phyloP scores from a whole-genome alignment of 2,797 vertebrate species.

The Tolypeutes matacus region DNA sequence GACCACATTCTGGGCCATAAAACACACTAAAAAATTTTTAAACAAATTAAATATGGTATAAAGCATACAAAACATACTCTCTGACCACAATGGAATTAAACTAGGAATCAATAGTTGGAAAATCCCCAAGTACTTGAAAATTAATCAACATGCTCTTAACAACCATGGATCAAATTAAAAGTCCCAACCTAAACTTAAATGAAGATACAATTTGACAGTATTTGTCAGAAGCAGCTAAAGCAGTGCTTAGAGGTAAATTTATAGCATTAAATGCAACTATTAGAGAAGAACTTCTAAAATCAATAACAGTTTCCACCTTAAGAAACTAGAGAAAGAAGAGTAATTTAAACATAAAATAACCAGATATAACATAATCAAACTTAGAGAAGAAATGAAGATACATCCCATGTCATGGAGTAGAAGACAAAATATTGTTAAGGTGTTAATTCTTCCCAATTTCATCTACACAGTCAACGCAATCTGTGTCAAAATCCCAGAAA shows the following conservation, averaged over 20 bases:
- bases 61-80: neutral
- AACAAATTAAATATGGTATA: neutral
- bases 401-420: neutral
- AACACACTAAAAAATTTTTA: too few relatives aligned
- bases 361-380: too few relatives aligned
- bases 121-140: neutral
- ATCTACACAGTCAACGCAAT: neutral
- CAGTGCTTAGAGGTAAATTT: too few relatives aligned
- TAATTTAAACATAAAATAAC: neutral
- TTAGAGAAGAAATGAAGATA: neutral
- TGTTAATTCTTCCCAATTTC: neutral
- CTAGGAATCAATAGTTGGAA: neutral
- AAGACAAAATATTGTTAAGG: neutral
- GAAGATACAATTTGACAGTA: too few relatives aligned
- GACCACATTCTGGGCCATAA: neutral
- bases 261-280: neutral
- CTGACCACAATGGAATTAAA: neutral
- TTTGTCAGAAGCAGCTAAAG: too few relatives aligned
- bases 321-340: neutral
- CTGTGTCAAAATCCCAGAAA: neutral
- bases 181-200: too few relatives aligned
- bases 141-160: neutral
- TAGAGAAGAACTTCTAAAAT: neutral
- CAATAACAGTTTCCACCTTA: neutral
- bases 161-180: neutral